Percentiles rank a stretch among this genome's conserved stretches.
These are phyloP conservation scores for Parauchenoglanis ngamensis DNA, from an alignment of 2,797 vertebrate species.

Conservation along the genomic window DNA sequence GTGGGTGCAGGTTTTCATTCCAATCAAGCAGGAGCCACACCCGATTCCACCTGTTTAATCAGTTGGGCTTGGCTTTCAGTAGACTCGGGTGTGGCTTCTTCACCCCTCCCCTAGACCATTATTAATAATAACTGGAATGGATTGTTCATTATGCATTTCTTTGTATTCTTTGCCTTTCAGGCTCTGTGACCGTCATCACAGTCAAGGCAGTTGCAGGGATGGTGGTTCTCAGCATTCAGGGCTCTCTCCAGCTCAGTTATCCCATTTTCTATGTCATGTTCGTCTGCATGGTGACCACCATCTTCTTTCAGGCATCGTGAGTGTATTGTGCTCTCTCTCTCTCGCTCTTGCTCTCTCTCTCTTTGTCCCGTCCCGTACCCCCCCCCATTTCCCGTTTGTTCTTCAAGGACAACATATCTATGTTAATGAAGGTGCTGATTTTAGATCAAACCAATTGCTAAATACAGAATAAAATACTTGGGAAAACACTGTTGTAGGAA, in stretches of 20 bases:
- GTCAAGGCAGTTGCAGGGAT: constrained; percentile 94
- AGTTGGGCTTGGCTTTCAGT: too few species aligned
- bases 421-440: background rate
- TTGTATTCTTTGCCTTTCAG: constrained; percentile 64
- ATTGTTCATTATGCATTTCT: background rate
- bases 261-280: constrained; percentile 96
- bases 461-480: background rate
- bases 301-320: constrained; percentile 89
- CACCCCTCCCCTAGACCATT: background rate
- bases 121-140: background rate
- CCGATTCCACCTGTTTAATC: too few species aligned
- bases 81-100: too few species aligned
- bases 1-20: too few species aligned
- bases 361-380: background rate
- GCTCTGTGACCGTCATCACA: constrained; percentile 87
- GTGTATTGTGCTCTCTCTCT: constrained; percentile 50
- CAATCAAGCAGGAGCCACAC: too few species aligned
- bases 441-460: background rate
- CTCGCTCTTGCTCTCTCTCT: background rate
- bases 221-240: constrained; percentile 85
- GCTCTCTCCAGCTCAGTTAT: constrained; percentile 83
- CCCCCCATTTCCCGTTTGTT: background rate
- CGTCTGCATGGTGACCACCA: constrained; percentile 90
- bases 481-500: background rate
- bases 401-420: background rate